Conservation (phyloP, 1,140 invertebrate genomes). For the Paraescarpia echinospica region DNA sequence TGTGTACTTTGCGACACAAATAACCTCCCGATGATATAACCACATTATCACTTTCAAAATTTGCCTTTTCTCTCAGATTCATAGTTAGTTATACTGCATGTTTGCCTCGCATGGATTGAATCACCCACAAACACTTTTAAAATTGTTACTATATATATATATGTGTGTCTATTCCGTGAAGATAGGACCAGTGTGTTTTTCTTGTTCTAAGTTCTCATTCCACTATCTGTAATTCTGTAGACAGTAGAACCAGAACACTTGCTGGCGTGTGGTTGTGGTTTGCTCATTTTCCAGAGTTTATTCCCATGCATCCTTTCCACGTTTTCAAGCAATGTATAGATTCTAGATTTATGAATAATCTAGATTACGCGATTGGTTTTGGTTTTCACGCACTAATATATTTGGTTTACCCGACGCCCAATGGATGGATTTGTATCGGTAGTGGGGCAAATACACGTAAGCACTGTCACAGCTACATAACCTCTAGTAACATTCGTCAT, state of each 20-base stretch:
- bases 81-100: not conserved
- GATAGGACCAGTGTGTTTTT: not conserved
- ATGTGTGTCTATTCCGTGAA: not conserved
- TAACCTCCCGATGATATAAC: not conserved
- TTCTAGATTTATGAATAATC: not conserved
- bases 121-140: not conserved
- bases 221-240: not conserved
- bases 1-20: not conserved
- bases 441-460: not conserved
- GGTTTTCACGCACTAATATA: constrained; percentile 1
- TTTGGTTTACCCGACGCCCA: not conserved
- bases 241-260: not conserved
- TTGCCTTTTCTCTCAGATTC: not conserved
- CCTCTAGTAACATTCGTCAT: not conserved
- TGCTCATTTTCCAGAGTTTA: not conserved
- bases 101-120: not conserved
- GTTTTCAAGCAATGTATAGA: not conserved
- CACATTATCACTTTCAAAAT: not conserved
- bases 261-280: not conserved
- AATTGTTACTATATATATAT: not conserved
- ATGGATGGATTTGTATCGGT: not conserved
- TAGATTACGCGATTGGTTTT: constrained; percentile 1
- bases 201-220: not conserved
- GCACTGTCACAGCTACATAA: not conserved
- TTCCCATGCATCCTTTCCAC: not conserved